Evolutionary conservation across 2,888 invertebrate genomes (phyloP).

Genomic region (Conops quadrifasciatus): DNA sequence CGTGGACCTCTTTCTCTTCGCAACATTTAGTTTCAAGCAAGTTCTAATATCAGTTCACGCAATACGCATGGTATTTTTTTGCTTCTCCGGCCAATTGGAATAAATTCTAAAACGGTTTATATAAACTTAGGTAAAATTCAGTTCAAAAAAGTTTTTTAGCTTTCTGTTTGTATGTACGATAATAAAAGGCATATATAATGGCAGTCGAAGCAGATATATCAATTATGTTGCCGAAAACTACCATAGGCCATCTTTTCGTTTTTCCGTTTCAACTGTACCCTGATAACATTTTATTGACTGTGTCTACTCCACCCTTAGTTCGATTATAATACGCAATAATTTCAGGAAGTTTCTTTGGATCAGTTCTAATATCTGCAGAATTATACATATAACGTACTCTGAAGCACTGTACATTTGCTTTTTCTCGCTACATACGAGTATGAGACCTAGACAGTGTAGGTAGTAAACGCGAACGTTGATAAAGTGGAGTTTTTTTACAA

Average conservation of each 20-base stretch:
- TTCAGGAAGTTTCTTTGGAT: conserved; percentile 4
- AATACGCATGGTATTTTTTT: neutral
- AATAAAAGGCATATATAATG: too few relatives aligned
- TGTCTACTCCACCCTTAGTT: conserved; percentile 37
- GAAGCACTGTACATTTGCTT: conserved; percentile 5
- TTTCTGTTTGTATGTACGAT: conserved; percentile 1
- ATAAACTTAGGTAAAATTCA: too few relatives aligned
- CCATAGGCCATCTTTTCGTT: conserved; percentile 37
- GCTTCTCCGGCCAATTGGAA: conserved; percentile 7
- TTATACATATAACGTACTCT: neutral
- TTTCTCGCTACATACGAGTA: neutral
- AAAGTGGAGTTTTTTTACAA: neutral
- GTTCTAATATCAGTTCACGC: neutral
- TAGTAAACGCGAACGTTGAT: conserved; percentile 1
- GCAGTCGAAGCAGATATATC: conserved; percentile 37
- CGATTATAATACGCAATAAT: neutral
- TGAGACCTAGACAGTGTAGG: neutral
- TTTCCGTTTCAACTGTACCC: conserved; percentile 31
- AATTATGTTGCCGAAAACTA: conserved; percentile 37
- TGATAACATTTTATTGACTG: conserved; percentile 37
- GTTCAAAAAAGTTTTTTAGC: conserved; percentile 4
- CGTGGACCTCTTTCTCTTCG: conserved; percentile 10
- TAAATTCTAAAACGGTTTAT: conserved; percentile 3
- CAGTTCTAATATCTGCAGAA: neutral
- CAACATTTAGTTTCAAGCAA: neutral